These are phyloP conservation scores for Trachops cirrhosus DNA, from an alignment of 2,797 vertebrate species.

Conservation along the genomic window DNA sequence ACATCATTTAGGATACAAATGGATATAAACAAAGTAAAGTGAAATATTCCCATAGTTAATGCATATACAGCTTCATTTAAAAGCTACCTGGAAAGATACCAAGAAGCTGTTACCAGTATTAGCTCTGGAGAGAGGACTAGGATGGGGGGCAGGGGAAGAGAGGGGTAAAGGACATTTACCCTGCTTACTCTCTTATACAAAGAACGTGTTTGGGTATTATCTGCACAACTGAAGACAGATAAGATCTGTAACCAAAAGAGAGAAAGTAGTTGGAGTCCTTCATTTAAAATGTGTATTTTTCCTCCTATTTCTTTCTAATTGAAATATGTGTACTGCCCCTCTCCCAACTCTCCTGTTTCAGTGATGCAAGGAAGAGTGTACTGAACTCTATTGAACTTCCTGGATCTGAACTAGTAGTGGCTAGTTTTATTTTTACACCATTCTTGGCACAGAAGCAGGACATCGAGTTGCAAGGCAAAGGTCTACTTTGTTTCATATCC, in stretches of 20 bases:
- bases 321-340: not conserved
- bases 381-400: not conserved
- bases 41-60: not conserved
- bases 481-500: not conserved
- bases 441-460: not conserved
- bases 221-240: not conserved
- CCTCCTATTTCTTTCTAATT: not conserved
- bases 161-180: not conserved
- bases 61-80: not conserved
- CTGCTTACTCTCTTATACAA: not conserved
- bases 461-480: slow-evolving; percentile 32
- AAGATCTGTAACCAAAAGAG: not conserved
- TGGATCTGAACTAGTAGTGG: not conserved
- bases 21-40: slow-evolving; percentile 1
- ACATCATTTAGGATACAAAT: not conserved
- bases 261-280: not conserved
- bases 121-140: not conserved
- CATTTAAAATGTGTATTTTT: not conserved
- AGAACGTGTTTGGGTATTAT: not conserved
- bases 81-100: not conserved
- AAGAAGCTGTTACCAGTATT: not conserved
- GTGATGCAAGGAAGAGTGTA: not conserved
- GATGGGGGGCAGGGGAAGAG: not conserved
- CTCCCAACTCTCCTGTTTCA: not conserved
- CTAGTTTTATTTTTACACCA: slow-evolving; percentile 64